A percentile compares a stretch with the other conserved stretches of the same genome.
Evolutionary conservation across 2,888 invertebrate genomes (phyloP).

Genomic region (Drosophila demipolita): DNA sequence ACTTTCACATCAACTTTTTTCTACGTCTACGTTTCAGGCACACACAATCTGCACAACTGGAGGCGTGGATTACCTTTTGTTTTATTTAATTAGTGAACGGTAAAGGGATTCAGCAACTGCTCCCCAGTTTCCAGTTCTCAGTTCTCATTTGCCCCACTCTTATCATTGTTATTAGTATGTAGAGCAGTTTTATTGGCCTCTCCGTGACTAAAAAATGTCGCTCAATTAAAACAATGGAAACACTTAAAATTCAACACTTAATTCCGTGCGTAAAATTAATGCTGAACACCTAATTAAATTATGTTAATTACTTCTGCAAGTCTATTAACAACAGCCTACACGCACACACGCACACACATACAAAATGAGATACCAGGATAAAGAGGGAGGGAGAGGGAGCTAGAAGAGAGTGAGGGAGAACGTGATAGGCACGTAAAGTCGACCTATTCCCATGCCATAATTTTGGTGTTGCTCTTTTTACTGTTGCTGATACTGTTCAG

Average conservation of each 20-base stretch:
- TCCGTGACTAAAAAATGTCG: constrained; percentile 72
- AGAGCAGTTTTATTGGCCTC: constrained; percentile 56
- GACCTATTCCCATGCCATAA: constrained; percentile 23
- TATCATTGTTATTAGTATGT: constrained; percentile 58
- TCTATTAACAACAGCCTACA: constrained; percentile 68
- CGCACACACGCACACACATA: constrained; percentile 21
- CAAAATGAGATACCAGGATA: background rate
- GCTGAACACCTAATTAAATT: constrained; percentile 81
- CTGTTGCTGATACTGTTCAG: constrained; percentile 15
- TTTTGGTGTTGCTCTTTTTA: constrained; percentile 19
- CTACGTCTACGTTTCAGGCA: constrained; percentile 6
- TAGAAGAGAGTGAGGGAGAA: background rate
- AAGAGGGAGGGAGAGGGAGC: no score
- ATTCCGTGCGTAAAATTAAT: constrained; percentile 82
- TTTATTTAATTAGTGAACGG: constrained; percentile 70
- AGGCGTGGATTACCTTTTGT: constrained; percentile 65
- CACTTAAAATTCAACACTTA: constrained; percentile 81
- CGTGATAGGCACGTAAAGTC: constrained; percentile 37
- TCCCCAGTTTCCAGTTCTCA: constrained; percentile 13
- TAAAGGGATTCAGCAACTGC: constrained; percentile 27
- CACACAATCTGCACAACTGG: constrained; percentile 29
- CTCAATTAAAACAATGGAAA: constrained; percentile 77
- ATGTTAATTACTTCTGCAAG: constrained; percentile 78
- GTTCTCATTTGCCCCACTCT: background rate
- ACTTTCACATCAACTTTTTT: constrained; percentile 2